Evolutionary conservation across 2,888 invertebrate species (phyloP).

Genomic region (Hymenopus coronatus): DNA sequence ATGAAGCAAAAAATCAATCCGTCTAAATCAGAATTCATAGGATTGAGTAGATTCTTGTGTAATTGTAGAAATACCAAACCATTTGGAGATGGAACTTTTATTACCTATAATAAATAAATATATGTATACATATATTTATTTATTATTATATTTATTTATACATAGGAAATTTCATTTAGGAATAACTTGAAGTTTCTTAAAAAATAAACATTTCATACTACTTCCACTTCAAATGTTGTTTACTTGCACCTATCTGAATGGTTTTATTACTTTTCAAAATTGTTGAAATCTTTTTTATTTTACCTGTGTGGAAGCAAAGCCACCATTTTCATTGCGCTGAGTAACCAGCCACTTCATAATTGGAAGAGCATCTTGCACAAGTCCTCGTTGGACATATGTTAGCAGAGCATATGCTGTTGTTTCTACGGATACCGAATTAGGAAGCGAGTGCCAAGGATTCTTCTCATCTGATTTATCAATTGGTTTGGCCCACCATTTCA

Average conservation of each 20-base stretch:
- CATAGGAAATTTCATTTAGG: too few species aligned
- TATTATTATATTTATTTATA: too few species aligned
- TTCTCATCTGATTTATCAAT: constrained; percentile 53
- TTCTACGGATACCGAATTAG: constrained; percentile 74
- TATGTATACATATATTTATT: too few species aligned
- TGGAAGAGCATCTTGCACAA: constrained; percentile 56
- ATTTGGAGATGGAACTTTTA: too few species aligned
- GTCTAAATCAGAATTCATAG: too few species aligned
- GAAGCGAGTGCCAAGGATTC: constrained; percentile 64
- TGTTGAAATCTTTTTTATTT: not conserved
- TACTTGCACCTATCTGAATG: too few species aligned
- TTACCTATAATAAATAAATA: too few species aligned
- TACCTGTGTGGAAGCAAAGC: constrained; percentile 68
- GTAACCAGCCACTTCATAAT: constrained; percentile 70
- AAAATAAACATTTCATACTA: too few species aligned
- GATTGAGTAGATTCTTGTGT: too few species aligned
- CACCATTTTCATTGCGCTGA: constrained; percentile 67
- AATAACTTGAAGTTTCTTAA: too few species aligned
- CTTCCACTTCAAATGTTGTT: not conserved
- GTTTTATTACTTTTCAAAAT: not conserved
- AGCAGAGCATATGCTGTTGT: constrained; percentile 87
- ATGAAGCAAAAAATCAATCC: too few species aligned
- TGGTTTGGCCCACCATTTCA: constrained; percentile 80
- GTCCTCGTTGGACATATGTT: constrained; percentile 56
- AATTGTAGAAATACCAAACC: too few species aligned